Percentiles rank a stretch among this genome's conserved stretches.
Conservation (phyloP, 2,797 vertebrate species). For the Characodon lateralis region DNA sequence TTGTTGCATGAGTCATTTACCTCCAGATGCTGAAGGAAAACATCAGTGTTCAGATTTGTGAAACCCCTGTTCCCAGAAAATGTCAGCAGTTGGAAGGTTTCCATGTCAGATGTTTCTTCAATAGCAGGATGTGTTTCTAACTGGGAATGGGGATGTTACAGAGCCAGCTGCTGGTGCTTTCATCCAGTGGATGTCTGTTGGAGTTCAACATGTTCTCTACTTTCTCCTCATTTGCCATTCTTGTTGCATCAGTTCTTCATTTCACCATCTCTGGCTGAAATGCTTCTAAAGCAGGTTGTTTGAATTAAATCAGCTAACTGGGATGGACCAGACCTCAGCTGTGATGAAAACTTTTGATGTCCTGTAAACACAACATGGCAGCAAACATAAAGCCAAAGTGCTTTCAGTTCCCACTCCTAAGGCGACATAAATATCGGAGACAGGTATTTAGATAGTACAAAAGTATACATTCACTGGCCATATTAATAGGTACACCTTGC, state of each 20-base stretch:
- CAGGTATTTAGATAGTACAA: too few species aligned
- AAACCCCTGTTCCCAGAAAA: not conserved
- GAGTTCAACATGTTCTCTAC: not conserved
- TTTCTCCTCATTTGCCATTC: not conserved
- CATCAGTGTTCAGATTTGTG: not conserved
- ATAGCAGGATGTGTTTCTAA: constrained; percentile 2
- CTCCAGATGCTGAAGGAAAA: not conserved
- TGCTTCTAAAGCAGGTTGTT: too few species aligned
- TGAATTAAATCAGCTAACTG: not conserved
- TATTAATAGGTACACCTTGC: too few species aligned
- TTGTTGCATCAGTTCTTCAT: not conserved
- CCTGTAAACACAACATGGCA: too few species aligned
- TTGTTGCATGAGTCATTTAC: not conserved
- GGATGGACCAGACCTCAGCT: not conserved
- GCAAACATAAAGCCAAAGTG: too few species aligned
- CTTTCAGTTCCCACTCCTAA: too few species aligned
- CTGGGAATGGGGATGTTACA: not conserved
- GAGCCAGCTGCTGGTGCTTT: not conserved
- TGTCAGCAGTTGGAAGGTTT: not conserved
- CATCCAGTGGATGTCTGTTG: not conserved
- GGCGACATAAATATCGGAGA: too few species aligned
- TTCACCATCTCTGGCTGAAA: not conserved
- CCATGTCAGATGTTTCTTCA: not conserved
- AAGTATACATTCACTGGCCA: too few species aligned
- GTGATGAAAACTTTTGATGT: too few species aligned